phyloP scores from a whole-genome alignment of 2,113 vertebrate species.

The Morone saxatilis region DNA sequence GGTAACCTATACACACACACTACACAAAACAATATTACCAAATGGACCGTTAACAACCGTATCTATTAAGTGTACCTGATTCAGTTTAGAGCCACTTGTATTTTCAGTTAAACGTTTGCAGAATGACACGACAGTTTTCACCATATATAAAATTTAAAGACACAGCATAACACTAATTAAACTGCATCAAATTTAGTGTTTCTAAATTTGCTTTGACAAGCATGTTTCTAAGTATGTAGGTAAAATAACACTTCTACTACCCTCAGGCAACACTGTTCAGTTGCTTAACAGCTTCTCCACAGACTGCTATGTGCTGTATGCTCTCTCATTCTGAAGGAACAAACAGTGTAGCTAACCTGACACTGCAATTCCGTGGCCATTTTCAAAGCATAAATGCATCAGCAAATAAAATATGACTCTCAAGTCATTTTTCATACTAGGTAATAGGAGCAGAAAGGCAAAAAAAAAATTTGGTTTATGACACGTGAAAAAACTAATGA shows the following conservation, averaged over 20 bases:
- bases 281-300: neutral
- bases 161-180: neutral
- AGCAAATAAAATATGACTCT: conserved; percentile 43
- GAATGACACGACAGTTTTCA: neutral
- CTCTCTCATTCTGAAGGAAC: conserved; percentile 3
- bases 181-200: neutral
- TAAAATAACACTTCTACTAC: neutral
- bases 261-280: neutral
- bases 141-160: neutral
- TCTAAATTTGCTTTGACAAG: neutral
- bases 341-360: conserved; percentile 24
- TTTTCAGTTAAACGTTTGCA: neutral
- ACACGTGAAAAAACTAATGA: conserved; percentile 50
- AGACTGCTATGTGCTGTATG: neutral
- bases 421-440: conserved; percentile 28
- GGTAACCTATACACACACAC: neutral
- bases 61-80: neutral
- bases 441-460: conserved; percentile 32
- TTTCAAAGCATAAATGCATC: conserved; percentile 51
- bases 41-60: neutral
- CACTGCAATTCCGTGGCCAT: conserved; percentile 6
- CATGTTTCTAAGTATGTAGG: conserved; percentile 11
- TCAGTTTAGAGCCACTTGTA: neutral
- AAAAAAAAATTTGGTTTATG: conserved; percentile 18
- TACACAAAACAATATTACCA: neutral